phyloP scores from a whole-genome alignment of 2,888 invertebrate genomes.

The Drosophila greeni region DNA sequence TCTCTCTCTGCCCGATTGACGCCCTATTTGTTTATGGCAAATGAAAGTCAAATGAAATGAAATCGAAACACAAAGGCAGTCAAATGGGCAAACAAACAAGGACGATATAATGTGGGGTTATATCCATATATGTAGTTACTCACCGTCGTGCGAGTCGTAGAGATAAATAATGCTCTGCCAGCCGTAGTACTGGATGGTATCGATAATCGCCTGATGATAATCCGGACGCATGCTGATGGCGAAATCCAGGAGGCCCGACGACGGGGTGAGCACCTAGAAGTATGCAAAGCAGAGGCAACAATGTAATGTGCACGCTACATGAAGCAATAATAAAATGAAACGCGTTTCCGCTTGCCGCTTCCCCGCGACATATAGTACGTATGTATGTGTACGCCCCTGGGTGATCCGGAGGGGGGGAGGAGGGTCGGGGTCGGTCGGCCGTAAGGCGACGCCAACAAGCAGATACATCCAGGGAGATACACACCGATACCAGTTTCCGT shows the following conservation, averaged over 20 bases:
- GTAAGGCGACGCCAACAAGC: slow-evolving; percentile 23
- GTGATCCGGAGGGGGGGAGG: background rate
- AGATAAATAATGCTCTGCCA: slow-evolving; percentile 89
- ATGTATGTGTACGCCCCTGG: slow-evolving; percentile 9
- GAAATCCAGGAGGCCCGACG: slow-evolving; percentile 92
- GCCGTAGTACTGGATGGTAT: slow-evolving; percentile 93
- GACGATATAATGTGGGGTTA: slow-evolving; percentile 38
- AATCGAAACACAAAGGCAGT: slow-evolving; percentile 58
- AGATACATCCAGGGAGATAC: slow-evolving; percentile 40
- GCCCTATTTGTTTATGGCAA: slow-evolving; percentile 57
- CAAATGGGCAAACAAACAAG: slow-evolving; percentile 52
- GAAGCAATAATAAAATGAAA: slow-evolving; percentile 72
- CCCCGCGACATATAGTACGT: slow-evolving; percentile 33
- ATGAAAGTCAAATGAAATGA: slow-evolving; percentile 65
- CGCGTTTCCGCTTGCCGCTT: slow-evolving; percentile 65
- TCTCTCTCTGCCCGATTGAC: slow-evolving; percentile 39
- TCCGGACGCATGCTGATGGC: slow-evolving; percentile 97
- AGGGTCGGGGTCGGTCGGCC: background rate
- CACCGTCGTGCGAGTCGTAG: slow-evolving; percentile 88
- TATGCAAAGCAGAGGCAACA: slow-evolving; percentile 64
- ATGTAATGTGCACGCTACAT: slow-evolving; percentile 71
- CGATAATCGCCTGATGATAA: slow-evolving; percentile 96
- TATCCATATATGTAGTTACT: slow-evolving; percentile 74
- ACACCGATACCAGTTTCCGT: slow-evolving; percentile 62
- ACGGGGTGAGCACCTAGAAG: slow-evolving; percentile 88